These are phyloP conservation scores for Oryctes rhinoceros DNA, from an alignment of 1,140 invertebrate genomes.

Conservation along the genomic window DNA sequence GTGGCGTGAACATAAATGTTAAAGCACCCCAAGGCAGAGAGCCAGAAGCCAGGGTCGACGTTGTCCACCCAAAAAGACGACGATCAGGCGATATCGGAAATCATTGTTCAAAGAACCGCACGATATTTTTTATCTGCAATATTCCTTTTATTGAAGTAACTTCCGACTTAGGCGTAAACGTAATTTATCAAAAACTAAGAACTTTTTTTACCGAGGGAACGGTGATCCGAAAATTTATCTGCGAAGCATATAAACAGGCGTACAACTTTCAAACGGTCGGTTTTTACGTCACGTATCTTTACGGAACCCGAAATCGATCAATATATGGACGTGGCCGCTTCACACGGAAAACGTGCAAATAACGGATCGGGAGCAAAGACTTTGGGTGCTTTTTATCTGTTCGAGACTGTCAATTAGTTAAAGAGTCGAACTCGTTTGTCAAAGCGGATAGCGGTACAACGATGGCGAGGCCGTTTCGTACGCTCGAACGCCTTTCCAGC, in stretches of 20 bases:
- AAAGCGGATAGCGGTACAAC: constrained; percentile 35
- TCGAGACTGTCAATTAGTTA: constrained; percentile 36
- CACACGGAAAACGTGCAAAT: constrained; percentile 27
- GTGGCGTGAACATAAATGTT: too few relatives aligned
- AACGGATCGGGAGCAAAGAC: constrained; percentile 31
- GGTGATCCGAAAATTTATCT: too few relatives aligned
- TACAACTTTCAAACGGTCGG: neutral
- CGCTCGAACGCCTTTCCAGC: constrained; percentile 14
- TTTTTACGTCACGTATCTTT: neutral
- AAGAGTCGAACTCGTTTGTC: constrained; percentile 35
- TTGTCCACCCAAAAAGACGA: too few relatives aligned
- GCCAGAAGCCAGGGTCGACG: too few relatives aligned
- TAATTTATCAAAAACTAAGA: too few relatives aligned
- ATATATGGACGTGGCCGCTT: constrained; percentile 6
- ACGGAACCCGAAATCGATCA: neutral
- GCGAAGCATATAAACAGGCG: neutral
- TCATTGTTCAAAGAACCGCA: too few relatives aligned
- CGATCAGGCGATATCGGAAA: too few relatives aligned
- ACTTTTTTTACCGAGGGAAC: too few relatives aligned
- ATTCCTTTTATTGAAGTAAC: too few relatives aligned
- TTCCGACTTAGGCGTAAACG: too few relatives aligned
- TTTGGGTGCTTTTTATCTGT: constrained; percentile 30
- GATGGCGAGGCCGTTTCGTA: constrained; percentile 5
- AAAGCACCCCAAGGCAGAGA: too few relatives aligned
- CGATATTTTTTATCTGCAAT: too few relatives aligned